Base-by-base conservation (phyloP, 2,888 invertebrate genomes). In the Onchidella celtica region DNA sequence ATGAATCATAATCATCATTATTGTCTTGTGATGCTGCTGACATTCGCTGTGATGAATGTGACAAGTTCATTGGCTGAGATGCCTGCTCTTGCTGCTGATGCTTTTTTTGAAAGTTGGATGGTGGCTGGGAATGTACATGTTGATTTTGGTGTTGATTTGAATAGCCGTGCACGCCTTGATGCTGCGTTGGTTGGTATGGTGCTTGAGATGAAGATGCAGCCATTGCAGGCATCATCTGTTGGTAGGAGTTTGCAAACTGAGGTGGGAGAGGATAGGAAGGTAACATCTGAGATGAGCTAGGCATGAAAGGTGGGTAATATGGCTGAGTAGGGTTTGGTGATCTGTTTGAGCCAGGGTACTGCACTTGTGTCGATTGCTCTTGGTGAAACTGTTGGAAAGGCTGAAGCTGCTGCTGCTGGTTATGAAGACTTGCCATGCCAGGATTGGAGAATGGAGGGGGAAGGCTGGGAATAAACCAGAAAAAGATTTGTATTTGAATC, bases 1-100 rank as follows among this genome's bases (percentile, higher is more conserved):
- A 79, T 34, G 79, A 63, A 55, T 79, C 79, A 55, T 79, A 79
- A 27, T 79, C 79, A 72, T 79, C 79, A 63, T 27, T 72, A 32
- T 63, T 72, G 27, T 32, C 40, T 2, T 29, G 40, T 17, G 70
- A 47, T 63, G 79, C n/a, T n/a, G 69, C 29, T 9, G 57, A 27
- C 29, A 47, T 24, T 11, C 69, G 38, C 55, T n/a, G n/a, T 24
- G 63, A 79, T n/a, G 63, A 72, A 29, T 47, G 63, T n/a, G 79
- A 72, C 38, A 79, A 72, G 55, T 79, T 79, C 24, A 79, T 79
- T 4, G 79, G 79, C 72, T 79, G 79, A 55, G 55, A 32, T 66
- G 70, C 72, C 68, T 32, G 73, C 11, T 24, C 24, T 17, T 73
- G 73, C 57, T 57, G 32, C 29, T 34, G 27, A 55, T 11, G 34